These are phyloP conservation scores for Graphium colonna DNA, from an alignment of 2,888 invertebrate species.

Conservation along the genomic window DNA sequence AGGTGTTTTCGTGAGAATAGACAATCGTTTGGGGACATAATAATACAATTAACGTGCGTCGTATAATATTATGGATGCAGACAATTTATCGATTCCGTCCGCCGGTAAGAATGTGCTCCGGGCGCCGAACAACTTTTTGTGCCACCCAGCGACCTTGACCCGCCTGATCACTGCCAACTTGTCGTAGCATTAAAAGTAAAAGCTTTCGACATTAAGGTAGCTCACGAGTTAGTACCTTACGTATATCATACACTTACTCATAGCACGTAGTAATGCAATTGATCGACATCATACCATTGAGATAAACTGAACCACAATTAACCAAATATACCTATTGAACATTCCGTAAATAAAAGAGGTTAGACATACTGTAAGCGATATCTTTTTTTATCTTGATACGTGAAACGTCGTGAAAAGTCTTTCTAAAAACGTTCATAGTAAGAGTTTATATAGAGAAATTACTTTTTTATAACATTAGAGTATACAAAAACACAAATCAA, in stretches of 20 bases:
- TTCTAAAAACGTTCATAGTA: no score
- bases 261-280: not conserved
- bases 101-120: conserved; percentile 50
- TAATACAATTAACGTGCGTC: conserved; percentile 33
- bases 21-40: conserved; percentile 31
- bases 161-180: conserved; percentile 55
- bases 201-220: conserved; percentile 58
- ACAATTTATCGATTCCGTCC: conserved; percentile 55
- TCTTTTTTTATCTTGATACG: not conserved
- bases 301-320: no score
- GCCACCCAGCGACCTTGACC: conserved; percentile 61
- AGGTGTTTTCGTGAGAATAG: conserved; percentile 36
- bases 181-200: conserved; percentile 66
- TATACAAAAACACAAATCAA: no score
- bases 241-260: not conserved
- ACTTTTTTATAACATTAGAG: no score
- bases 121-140: conserved; percentile 62
- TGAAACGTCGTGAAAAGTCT: no score
- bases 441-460: no score
- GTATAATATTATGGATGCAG: conserved; percentile 41
- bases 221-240: conserved; percentile 10
- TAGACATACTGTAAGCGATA: not conserved
- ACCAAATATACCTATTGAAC: no score
- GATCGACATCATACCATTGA: no score
- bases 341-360: no score